These are phyloP conservation scores for Syngnathus acus DNA, from an alignment of 2,797 vertebrate genomes.

Conservation along the genomic window DNA sequence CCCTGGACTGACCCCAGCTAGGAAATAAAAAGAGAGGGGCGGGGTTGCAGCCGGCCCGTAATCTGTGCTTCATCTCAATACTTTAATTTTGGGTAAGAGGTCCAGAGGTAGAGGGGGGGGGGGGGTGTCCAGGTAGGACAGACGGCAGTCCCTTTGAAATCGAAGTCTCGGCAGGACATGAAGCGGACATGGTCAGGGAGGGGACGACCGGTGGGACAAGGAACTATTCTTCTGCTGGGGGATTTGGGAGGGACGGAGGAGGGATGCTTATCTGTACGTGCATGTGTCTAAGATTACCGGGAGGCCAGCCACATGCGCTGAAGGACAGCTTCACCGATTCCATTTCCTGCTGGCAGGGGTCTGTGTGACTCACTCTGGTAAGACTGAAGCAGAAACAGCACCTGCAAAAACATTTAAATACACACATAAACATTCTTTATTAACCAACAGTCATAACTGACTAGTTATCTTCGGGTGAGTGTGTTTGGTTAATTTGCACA, in stretches of 20 bases:
- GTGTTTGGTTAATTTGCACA: neutral
- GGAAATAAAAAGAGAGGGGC: conserved; percentile 19
- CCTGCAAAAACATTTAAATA: conserved; percentile 56
- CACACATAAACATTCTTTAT: conserved; percentile 3
- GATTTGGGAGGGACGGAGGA: conserved; percentile 23
- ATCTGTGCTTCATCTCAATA: conserved; percentile 42
- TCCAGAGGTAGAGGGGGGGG: conserved; percentile 14
- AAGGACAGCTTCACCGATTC: conserved; percentile 66
- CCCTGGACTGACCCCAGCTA: conserved; percentile 37
- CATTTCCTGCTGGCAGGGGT: conserved; percentile 64
- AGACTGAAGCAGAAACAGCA: conserved; percentile 83
- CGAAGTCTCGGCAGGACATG: conserved; percentile 47
- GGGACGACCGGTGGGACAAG: conserved; percentile 45
- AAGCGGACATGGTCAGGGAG: conserved; percentile 42
- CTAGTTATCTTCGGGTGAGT: neutral
- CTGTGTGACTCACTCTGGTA: conserved; percentile 79
- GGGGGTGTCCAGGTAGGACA: conserved; percentile 25
- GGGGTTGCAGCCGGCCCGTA: conserved; percentile 13
- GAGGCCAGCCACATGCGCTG: conserved; percentile 84
- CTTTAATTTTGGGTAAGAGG: conserved; percentile 37
- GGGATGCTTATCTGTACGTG: conserved; percentile 49
- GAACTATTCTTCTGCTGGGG: conserved; percentile 54
- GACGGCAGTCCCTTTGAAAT: conserved; percentile 65
- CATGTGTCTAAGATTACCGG: conserved; percentile 69
- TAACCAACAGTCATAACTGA: neutral